Evolutionary conservation across 2,797 vertebrate species (phyloP), one percentile per base, ranked within the genome.

Genomic region (Chrysolophus pictus): DNA sequence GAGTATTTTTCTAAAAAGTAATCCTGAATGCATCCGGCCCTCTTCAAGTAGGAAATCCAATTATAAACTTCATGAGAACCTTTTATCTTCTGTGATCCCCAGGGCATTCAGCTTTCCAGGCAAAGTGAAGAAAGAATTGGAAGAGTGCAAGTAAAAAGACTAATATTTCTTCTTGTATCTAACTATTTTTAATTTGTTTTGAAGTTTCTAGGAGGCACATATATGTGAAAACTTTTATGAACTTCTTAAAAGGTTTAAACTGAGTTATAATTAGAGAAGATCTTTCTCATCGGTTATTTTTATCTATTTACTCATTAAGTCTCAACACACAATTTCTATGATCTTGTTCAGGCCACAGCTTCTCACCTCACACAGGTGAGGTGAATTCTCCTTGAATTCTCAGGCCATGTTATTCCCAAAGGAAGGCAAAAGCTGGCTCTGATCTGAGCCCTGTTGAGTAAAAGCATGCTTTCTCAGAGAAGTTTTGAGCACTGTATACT

Each of bases 31-130:
- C 68, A 78, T 92, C 55, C 59, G 33, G 10, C 14, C 16, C 16
- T 73, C 87, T 72, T 75, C 74, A 4, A 73, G 79, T 74, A 37
- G 35, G 58, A 92, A 93, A 91, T 81, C 58, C 10, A 64, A 31
- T 92, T 33, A 73, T 37, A 91, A 84, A n/a, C 35, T 73, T 90
- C 53, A 29, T 91, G 41, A 88, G 77, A 88, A 76, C 41, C 22
- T 64, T 71, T 80, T 64, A 37, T 73, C 44, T 91, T 87, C 44
- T 87, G 46, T 56, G 53, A 22, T 89, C 41, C 23, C n/a, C 26
- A 39, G 56, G 41, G 78, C 33, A 64, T 65, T 76, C 55, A 75
- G 11, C 24, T 84, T 90, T 47, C 73, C 31, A 74, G 49, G 26
- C 13, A 85, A 91, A 91, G 68, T 12, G 14, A 31, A 55, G 35